Evolutionary conservation across 2,797 vertebrate genomes (phyloP).

Genomic region (Phylloscopus collybita): DNA sequence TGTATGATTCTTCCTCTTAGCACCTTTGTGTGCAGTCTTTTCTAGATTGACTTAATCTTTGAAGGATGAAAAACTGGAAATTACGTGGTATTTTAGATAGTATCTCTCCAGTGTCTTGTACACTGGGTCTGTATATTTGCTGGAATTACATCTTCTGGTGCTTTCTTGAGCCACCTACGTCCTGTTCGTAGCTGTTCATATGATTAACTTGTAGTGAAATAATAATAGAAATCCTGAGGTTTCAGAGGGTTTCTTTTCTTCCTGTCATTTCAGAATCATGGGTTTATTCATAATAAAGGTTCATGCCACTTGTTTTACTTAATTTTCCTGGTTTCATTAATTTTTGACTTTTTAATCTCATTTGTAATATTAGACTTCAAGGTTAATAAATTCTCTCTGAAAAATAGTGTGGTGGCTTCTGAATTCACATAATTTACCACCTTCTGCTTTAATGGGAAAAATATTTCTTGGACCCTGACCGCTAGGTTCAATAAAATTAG

Average conservation of each 20-base stretch:
- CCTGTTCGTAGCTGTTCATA: not conserved
- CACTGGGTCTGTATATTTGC: not conserved
- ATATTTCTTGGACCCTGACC: not conserved
- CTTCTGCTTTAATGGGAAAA: not conserved
- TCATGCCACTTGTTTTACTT: not conserved
- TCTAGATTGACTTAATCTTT: not conserved
- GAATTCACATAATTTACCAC: not conserved
- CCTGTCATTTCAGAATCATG: not conserved
- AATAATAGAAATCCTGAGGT: not conserved
- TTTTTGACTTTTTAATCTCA: constrained; percentile 6
- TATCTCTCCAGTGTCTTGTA: not conserved
- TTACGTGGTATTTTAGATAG: not conserved
- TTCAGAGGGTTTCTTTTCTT: not conserved
- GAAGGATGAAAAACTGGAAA: not conserved
- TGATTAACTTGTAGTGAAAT: not conserved
- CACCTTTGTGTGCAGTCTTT: not conserved
- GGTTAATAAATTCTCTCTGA: not conserved
- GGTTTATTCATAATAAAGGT: not conserved
- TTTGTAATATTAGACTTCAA: not conserved
- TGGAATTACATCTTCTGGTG: not conserved
- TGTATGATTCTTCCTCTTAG: not conserved
- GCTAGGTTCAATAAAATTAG: constrained; percentile 4
- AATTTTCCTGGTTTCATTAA: not conserved
- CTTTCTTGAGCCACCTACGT: not conserved
- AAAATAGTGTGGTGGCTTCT: not conserved